phyloP scores from a whole-genome alignment of 2,797 vertebrate species.

The Ceryle rudis region DNA sequence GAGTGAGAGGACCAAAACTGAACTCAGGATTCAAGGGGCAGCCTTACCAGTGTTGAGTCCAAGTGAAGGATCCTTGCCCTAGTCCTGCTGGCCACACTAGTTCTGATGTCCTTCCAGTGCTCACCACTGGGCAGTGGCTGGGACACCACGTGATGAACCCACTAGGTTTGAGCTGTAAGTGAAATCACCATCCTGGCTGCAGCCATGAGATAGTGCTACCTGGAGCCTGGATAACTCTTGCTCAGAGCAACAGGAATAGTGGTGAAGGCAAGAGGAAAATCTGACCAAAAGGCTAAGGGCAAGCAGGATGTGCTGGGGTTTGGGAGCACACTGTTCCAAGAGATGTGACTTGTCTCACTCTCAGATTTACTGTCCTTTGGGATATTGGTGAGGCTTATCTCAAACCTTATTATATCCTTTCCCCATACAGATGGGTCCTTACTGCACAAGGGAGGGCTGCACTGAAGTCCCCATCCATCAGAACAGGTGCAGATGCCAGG shows the following conservation, averaged over 20 bases:
- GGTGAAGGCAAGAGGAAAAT: not conserved
- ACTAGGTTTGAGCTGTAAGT: not conserved
- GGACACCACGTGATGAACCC: not conserved
- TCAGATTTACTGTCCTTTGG: not conserved
- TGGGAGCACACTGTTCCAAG: not conserved
- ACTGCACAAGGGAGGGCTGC: not conserved
- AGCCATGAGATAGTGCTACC: not conserved
- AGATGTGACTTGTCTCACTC: not conserved
- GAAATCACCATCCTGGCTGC: not conserved
- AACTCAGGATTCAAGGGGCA: too few species aligned
- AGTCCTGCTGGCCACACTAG: not conserved
- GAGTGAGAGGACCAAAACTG: not conserved
- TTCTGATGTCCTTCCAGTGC: not conserved
- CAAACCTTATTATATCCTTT: not conserved
- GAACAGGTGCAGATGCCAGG: not conserved
- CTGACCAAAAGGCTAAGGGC: not conserved
- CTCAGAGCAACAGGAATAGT: not conserved
- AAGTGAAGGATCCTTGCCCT: not conserved
- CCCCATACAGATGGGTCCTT: not conserved
- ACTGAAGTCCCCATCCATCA: not conserved
- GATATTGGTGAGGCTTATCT: not conserved
- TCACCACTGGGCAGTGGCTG: accelerated
- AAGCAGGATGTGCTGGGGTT: not conserved
- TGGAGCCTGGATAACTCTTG: not conserved
- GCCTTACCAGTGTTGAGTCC: not conserved